Evolutionary conservation across 2,888 invertebrate species (phyloP), one percentile per base, ranked within the genome.

Genomic region (Polydrusus cervinus): DNA sequence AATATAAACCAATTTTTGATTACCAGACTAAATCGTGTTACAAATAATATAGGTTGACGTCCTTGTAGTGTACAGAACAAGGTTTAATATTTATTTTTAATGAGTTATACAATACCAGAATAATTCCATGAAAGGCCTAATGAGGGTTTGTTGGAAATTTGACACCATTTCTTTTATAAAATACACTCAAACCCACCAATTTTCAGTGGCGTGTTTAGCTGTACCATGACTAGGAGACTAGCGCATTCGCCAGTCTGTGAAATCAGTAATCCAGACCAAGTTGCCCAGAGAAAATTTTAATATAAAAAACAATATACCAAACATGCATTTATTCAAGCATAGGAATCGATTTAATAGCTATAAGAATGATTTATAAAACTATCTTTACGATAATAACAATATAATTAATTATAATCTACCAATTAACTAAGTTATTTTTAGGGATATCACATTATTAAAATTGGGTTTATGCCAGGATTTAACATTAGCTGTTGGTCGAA

Each of bases 401-500:
- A 34, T 9, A 43, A 43, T 43, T 43, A n/a, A n/a, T n/a, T n/a
- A n/a, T 43, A 9, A 43, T n/a, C 13, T 43, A n/a, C 40, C 6
- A 43, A 43, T 6, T 1, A 43, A 13, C 43, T 13, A n/a, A 43
- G 43, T n/a, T n/a, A 3, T n/a, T 43, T 43, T n/a, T 47, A 45
- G 6, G n/a, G n/a, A 53, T 53, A 53, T 53, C 53, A 53, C 53
- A 53, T 53, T 53, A 25, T 30, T n/a, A 11, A 47, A 51, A 49
- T 18, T 25, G 13, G 20, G 13, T 25, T 25, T 53, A 8, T 30
- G 10, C 25, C 30, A 53, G 0, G 30, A 11, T 53, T 53, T n/a
- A 16, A 49, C 18, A 45, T 67, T 67, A 67, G 16, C 51, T 40
- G 20, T 40, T 71, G 16, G 65, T 43, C 8, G 83, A 86, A 81